Base-by-base conservation (phyloP, 2,797 vertebrate species). In the Gallinago stenura region DNA sequence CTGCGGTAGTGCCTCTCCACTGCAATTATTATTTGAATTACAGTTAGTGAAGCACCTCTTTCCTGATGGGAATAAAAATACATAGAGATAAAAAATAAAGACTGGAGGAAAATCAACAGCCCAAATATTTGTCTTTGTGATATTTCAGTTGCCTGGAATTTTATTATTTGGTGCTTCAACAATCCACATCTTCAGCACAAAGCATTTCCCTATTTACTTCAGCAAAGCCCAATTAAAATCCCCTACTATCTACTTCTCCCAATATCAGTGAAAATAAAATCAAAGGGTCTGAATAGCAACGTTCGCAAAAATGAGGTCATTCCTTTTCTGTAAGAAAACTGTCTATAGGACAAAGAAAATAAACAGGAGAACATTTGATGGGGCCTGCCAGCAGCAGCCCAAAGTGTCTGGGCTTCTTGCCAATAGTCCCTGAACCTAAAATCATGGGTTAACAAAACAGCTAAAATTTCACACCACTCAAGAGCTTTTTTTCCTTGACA, bases 401-500 rank as follows among this genome's bases (percentile, higher is more conserved):
- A 70, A 78, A 83, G 48, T 76, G 54, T 79, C 66, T 92, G 73
- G 89, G 60, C 84, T 83, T 87, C 45, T 58, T 93, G 89, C 89
- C 87, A 94, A 45, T 33, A 80, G 37, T 51, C 24, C 30, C 64
- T 91, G 84, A 91, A 95, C 60, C 48, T 65, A 91, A 91, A 96
- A 93, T 75, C 72, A 41, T 28, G 54, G 57, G 37, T 92, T 97
- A 94, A 94, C 43, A 72, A 86, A 96, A 60, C 35, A 94, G 51
- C 39, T 87, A 91, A 80, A 89, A 84, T 81, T 91, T 95, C 82
- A 94, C 45, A 82, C 60, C 24, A 64, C 39, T 94, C 54, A 71
- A 72, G 41, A 87, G 20, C 9, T 24, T 70, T 78, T 80, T 81
- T 66, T 37, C 8, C 39, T 86, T 91, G 83, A 89, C 50, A 93